Conservation (phyloP, 2,113 vertebrate species). For the Chauna torquata region DNA sequence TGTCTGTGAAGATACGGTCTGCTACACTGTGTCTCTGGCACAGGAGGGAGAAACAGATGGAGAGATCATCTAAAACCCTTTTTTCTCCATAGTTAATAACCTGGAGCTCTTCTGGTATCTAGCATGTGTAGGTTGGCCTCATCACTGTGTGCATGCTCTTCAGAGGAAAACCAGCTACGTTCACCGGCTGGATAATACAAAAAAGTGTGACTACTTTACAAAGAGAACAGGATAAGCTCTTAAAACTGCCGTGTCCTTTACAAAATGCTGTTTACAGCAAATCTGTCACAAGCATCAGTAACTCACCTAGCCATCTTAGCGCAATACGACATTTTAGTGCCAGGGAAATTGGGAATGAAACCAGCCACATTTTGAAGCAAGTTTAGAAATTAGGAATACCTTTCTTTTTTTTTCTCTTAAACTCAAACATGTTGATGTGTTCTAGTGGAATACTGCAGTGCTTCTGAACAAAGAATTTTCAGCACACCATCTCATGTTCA, state of each 20-base stretch:
- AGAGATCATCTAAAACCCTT: slow-evolving; percentile 47
- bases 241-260: slow-evolving; percentile 4
- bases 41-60: slow-evolving; percentile 67
- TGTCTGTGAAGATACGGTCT: slow-evolving; percentile 53
- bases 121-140: slow-evolving; percentile 15
- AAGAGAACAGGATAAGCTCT: slow-evolving; percentile 1
- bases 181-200: rapidly evolving
- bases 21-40: slow-evolving; percentile 49
- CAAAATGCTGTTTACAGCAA: slow-evolving; percentile 52
- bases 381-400: slow-evolving; percentile 5
- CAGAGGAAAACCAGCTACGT: slow-evolving; percentile 12
- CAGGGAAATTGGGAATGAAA: not conserved
- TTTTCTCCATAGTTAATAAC: slow-evolving; percentile 65
- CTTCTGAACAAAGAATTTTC: not conserved
- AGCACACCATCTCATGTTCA: not conserved
- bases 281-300: slow-evolving; percentile 48
- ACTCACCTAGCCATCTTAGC: not conserved
- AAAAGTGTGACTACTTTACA: not conserved
- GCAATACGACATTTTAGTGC: not conserved
- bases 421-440: rapidly evolving
- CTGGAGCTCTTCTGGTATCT: slow-evolving; percentile 44
- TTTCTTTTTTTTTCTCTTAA: not conserved
- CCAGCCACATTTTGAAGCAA: not conserved
- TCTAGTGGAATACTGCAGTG: not conserved
- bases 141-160: not conserved